Base-by-base conservation (phyloP, 2,797 vertebrate genomes). In the Cyprinella venusta region DNA sequence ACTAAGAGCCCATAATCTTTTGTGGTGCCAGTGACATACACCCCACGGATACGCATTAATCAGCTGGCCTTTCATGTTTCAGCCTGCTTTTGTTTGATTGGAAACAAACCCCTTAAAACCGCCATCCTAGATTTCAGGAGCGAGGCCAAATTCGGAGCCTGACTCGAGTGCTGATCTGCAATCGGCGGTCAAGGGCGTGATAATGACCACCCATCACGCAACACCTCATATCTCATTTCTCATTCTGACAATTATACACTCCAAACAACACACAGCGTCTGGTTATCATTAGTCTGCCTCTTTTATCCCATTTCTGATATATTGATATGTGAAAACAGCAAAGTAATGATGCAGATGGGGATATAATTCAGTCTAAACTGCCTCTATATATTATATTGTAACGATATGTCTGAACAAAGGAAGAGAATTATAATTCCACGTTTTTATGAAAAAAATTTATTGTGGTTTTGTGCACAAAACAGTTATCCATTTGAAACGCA, bases 31-130 rank as follows among this genome's bases (percentile, higher is more conserved):
- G 78, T 79, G 87, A 84, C 86, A 82, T 84, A 79, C 71, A 83
- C 74, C 82, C 83, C 80, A 71, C 65, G 80, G 82, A 79, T 76
- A 84, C 78, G 71, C 83, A 86, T 86, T 85, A 85, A 89, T 88
- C 86, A 89, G 69, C 65, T 54, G 56, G 81, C 72, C 81, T 87
- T 89, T 90, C 85, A 90, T 86, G 87, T 89, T 79, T 74, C 80
- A 56, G 71, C 79, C 61, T 26, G 72, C 72, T 79, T 85, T 86
- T 79, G 67, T 75, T 70, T 82, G 84, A 80, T 64, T 85, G 45
- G 69, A 72, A 81, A 85, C 21, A 83, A 85, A 81, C 74, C 64
- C 78, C 69, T 76, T 52, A 67, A 68, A 85, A 70, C 52, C 38
- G 63, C 72, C 69, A 79, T 80, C 63, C 42, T 76, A 12, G 38